These are phyloP conservation scores for Hippoglossus hippoglossus DNA, from an alignment of 2,797 vertebrate species.

Conservation along the genomic window DNA sequence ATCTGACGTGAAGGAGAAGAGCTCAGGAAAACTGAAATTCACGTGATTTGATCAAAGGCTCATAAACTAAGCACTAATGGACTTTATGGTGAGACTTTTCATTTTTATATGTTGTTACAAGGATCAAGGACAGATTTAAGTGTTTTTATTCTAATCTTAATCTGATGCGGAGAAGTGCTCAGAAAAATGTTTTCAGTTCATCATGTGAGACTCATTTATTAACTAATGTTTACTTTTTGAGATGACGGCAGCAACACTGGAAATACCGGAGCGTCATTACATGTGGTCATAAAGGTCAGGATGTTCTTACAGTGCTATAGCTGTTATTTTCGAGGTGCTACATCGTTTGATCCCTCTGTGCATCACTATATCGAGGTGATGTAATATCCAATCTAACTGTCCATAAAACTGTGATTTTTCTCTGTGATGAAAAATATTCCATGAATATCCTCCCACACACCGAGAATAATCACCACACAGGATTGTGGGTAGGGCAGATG, in stretches of 20 bases:
- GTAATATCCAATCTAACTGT: not conserved
- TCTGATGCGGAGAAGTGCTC: too few species aligned
- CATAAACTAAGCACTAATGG: not conserved
- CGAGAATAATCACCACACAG: conserved; percentile 35
- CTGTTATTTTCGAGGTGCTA: too few species aligned
- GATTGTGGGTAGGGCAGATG: conserved; percentile 56
- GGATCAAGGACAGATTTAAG: too few species aligned
- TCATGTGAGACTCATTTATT: too few species aligned
- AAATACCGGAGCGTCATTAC: too few species aligned
- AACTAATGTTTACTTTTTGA: too few species aligned
- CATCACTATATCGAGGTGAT: conserved; percentile 6
- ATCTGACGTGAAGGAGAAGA: not conserved
- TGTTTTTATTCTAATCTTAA: too few species aligned
- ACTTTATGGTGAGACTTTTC: not conserved
- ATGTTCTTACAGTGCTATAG: too few species aligned
- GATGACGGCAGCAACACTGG: too few species aligned
- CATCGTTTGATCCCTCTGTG: not conserved
- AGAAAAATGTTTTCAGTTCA: too few species aligned
- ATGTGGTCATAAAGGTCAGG: too few species aligned
- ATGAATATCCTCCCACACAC: conserved; percentile 34
- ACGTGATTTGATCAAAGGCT: not conserved
- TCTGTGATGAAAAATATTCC: conserved; percentile 16
- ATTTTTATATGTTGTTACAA: too few species aligned
- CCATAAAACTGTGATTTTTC: conserved; percentile 16
- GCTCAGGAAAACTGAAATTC: not conserved